phyloP scores from a whole-genome alignment of 37 sponge, comb jelly and placozoan species.

The Hexactinellida sp. region DNA sequence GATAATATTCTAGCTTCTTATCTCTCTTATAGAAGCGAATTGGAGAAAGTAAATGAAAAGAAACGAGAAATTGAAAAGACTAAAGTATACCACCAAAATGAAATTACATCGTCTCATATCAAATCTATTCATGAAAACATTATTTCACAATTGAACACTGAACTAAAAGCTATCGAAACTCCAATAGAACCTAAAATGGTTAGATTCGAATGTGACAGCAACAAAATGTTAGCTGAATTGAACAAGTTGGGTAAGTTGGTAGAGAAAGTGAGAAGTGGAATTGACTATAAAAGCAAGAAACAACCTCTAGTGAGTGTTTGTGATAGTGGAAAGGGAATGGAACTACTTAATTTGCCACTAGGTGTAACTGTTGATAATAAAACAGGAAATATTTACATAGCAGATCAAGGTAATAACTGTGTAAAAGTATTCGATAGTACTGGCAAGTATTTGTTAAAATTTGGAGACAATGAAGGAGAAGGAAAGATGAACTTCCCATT shows the following conservation, averaged over 20 bases:
- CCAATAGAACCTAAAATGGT: too few relatives aligned
- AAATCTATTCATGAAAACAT: too few relatives aligned
- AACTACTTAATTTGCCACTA: not conserved
- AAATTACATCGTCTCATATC: too few relatives aligned
- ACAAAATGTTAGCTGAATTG: too few relatives aligned
- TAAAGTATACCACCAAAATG: too few relatives aligned
- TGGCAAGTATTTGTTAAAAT: not conserved
- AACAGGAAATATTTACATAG: slow-evolving; percentile 2
- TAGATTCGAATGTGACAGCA: too few relatives aligned
- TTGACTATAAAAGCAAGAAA: not conserved
- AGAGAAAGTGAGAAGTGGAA: not conserved
- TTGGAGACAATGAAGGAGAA: not conserved
- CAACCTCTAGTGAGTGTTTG: slow-evolving; percentile 7
- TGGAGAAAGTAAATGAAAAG: too few relatives aligned
- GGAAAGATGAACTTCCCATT: not conserved
- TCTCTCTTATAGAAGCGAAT: too few relatives aligned
- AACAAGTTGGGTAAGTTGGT: not conserved
- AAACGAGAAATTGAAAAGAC: too few relatives aligned
- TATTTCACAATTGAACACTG: too few relatives aligned
- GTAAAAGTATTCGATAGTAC: not conserved
- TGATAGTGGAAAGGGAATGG: not conserved
- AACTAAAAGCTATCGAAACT: too few relatives aligned
- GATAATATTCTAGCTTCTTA: too few relatives aligned
- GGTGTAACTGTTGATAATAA: not conserved
- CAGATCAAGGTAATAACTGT: not conserved